These are phyloP conservation scores for Dolichallabes microphthalmus DNA, from an alignment of 2,113 vertebrate genomes.

Conservation along the genomic window DNA sequence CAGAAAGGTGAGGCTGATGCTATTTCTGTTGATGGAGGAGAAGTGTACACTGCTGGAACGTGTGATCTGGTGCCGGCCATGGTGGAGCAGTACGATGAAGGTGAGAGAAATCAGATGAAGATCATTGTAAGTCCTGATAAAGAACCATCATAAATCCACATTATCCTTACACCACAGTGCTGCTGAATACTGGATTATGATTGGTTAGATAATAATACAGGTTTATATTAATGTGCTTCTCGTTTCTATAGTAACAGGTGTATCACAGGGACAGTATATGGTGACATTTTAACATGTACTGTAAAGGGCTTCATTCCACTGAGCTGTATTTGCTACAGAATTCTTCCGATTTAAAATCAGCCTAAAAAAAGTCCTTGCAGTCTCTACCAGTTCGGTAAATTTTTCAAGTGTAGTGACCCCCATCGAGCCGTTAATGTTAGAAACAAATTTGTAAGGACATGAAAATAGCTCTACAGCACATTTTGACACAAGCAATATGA, in stretches of 20 bases:
- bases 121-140: background rate
- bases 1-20: slow-evolving; percentile 84
- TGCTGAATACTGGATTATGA: background rate
- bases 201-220: background rate
- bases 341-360: no score
- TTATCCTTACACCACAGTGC: background rate
- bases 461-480: no score
- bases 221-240: background rate
- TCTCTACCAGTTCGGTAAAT: no score
- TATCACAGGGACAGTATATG: background rate
- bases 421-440: no score
- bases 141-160: background rate
- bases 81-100: slow-evolving; percentile 74
- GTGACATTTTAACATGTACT: no score
- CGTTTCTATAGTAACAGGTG: background rate
- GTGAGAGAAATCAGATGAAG: slow-evolving; percentile 47
- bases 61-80: slow-evolving; percentile 81
- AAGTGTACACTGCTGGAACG: slow-evolving; percentile 79
- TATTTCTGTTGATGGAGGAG: slow-evolving; percentile 81
- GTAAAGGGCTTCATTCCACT: no score
- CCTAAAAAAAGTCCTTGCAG: no score
- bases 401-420: no score
- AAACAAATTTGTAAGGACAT: no score
- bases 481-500: no score
- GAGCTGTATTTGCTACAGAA: no score